These are phyloP conservation scores for Rhopalosiphum maidis DNA, from an alignment of 1,140 invertebrate species.

Conservation along the genomic window DNA sequence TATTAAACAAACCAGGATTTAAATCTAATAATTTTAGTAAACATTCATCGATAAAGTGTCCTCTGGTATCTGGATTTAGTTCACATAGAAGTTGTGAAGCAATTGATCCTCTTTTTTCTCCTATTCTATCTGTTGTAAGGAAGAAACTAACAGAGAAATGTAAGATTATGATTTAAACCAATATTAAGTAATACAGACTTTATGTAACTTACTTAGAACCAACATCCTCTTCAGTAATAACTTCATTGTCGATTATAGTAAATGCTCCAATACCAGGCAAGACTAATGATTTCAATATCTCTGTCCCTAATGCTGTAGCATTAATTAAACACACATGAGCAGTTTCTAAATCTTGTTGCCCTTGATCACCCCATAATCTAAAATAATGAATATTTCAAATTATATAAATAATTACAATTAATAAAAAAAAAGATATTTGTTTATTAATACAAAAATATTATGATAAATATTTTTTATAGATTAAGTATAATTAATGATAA, in stretches of 20 bases:
- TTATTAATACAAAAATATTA: no score
- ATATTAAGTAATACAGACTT: background rate
- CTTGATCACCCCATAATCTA: constrained; percentile 97
- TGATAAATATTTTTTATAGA: background rate
- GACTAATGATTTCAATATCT: constrained; percentile 93
- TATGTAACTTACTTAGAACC: constrained; percentile 83
- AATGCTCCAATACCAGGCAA: constrained; percentile 95
- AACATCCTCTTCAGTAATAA: constrained; percentile 86
- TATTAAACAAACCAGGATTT: constrained; percentile 87
- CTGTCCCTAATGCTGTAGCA: constrained; percentile 91
- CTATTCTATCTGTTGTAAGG: constrained; percentile 78
- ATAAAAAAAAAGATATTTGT: background rate
- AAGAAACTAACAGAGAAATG: constrained; percentile 77
- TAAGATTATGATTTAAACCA: background rate
- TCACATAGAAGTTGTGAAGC: constrained; percentile 84
- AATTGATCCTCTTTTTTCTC: constrained; percentile 83
- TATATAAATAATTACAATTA: background rate
- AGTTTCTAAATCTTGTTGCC: constrained; percentile 85
- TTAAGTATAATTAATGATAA: background rate
- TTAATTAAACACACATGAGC: constrained; percentile 94
- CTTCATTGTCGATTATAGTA: constrained; percentile 91
- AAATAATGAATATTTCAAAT: constrained; percentile 13
- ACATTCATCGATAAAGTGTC: constrained; percentile 90
- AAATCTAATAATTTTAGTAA: constrained; percentile 83
- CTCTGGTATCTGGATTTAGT: constrained; percentile 91